Conservation (phyloP, 2,888 invertebrate species). For the Cordilura impudica region DNA sequence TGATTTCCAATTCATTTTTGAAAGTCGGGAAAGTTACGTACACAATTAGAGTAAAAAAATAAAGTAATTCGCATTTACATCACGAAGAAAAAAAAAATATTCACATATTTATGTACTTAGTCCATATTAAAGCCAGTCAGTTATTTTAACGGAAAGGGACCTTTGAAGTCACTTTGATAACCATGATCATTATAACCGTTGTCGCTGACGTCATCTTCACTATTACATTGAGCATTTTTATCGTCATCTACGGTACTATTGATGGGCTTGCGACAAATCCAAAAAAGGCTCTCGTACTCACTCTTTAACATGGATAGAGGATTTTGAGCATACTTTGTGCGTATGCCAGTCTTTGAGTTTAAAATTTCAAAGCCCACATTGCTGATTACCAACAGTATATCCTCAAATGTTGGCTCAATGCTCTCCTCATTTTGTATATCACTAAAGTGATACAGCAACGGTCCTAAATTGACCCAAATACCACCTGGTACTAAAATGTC, state of each 20-base stretch:
- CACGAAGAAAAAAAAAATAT: slow-evolving; percentile 19
- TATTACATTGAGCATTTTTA: neutral
- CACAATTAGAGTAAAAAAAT: slow-evolving; percentile 15
- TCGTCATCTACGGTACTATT: slow-evolving; percentile 29
- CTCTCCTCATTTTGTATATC: slow-evolving; percentile 92
- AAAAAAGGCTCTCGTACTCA: slow-evolving; percentile 94
- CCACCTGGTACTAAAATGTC: slow-evolving; percentile 92
- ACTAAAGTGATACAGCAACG: slow-evolving; percentile 93
- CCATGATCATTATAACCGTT: slow-evolving; percentile 13
- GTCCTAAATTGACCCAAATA: slow-evolving; percentile 93
- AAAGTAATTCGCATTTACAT: slow-evolving; percentile 22
- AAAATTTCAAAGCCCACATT: slow-evolving; percentile 90
- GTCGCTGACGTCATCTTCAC: slow-evolving; percentile 2
- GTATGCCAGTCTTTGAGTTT: slow-evolving; percentile 84
- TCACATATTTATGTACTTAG: slow-evolving; percentile 13
- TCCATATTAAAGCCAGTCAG: neutral
- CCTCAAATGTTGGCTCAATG: slow-evolving; percentile 95
- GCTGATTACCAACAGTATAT: slow-evolving; percentile 86
- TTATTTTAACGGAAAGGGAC: slow-evolving; percentile 13
- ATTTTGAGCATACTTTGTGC: slow-evolving; percentile 95
- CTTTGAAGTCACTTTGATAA: slow-evolving; percentile 1
- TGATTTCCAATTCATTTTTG: slow-evolving; percentile 31
- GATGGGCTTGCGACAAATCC: slow-evolving; percentile 91
- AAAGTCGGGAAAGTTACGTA: neutral
- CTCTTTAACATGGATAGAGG: slow-evolving; percentile 94